Conservation (phyloP, 2,113 vertebrate genomes). For the Sinocyclocheilus grahami region DNA sequence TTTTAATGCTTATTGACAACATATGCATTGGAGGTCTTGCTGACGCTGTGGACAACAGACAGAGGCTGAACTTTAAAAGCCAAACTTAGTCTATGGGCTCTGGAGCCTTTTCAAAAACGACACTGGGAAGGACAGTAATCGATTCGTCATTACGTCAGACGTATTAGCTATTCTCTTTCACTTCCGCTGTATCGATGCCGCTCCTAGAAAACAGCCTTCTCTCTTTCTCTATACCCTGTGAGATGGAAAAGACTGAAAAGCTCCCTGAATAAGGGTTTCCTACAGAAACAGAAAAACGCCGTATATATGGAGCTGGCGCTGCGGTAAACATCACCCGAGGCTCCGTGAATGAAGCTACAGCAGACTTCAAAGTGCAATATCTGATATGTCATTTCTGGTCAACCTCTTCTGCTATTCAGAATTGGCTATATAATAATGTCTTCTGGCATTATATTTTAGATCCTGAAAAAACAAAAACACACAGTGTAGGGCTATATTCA, state of each 20-base stretch:
- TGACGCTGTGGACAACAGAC: slow-evolving; percentile 22
- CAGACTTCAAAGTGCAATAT: not conserved
- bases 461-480: not conserved
- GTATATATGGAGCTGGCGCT: not conserved
- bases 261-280: slow-evolving; percentile 28
- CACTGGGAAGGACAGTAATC: slow-evolving; percentile 56
- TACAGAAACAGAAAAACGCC: not conserved
- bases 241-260: slow-evolving; percentile 45
- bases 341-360: not conserved
- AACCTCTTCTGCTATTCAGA: not conserved
- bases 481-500: not conserved
- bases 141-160: slow-evolving; percentile 69
- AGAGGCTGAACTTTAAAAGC: slow-evolving; percentile 25
- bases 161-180: slow-evolving; percentile 59
- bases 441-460: not conserved
- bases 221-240: not conserved
- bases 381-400: not conserved
- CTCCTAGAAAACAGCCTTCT: not conserved
- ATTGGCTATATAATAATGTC: not conserved
- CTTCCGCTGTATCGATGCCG: slow-evolving; percentile 40
- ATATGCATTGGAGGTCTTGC: not conserved
- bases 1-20: slow-evolving; percentile 37
- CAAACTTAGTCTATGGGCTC: slow-evolving; percentile 15
- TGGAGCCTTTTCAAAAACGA: slow-evolving; percentile 51
- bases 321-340: not conserved